Conservation (phyloP, 2,797 vertebrate species). For the Astyanax mexicanus region DNA sequence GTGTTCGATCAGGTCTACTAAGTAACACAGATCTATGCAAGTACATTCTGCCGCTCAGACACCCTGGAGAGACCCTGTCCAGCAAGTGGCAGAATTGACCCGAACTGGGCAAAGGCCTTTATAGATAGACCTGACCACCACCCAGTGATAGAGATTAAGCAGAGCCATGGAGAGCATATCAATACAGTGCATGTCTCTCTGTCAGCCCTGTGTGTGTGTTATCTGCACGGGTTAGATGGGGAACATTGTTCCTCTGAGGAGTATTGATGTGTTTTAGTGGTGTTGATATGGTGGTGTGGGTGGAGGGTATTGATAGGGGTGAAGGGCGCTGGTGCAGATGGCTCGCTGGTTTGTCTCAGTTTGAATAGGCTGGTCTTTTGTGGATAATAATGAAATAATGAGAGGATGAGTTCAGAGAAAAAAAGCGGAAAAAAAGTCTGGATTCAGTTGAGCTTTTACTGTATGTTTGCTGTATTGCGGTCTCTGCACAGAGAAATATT, state of each 20-base stretch:
- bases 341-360: not conserved
- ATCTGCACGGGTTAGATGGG: slow-evolving; percentile 17
- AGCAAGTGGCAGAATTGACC: slow-evolving; percentile 35
- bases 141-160: slow-evolving; percentile 24
- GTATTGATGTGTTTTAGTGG: slow-evolving; percentile 16
- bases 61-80: slow-evolving; percentile 23
- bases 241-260: slow-evolving; percentile 13
- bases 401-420: not conserved
- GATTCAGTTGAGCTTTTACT: not conserved
- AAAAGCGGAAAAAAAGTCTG: too few species aligned
- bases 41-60: slow-evolving; percentile 23
- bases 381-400: not conserved
- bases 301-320: not conserved
- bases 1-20: slow-evolving; percentile 22
- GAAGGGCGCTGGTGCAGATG: not conserved
- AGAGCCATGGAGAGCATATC: slow-evolving; percentile 6
- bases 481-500: too few species aligned
- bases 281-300: slow-evolving; percentile 5
- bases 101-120: slow-evolving; percentile 18
- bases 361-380: not conserved
- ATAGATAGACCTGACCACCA: slow-evolving; percentile 10
- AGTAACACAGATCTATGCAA: slow-evolving; percentile 8
- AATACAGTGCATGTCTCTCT: slow-evolving; percentile 28
- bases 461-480: too few species aligned
- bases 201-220: slow-evolving; percentile 17